Evolutionary conservation across 2,113 vertebrate species (phyloP).

Genomic region (Atherinomorus stipes): DNA sequence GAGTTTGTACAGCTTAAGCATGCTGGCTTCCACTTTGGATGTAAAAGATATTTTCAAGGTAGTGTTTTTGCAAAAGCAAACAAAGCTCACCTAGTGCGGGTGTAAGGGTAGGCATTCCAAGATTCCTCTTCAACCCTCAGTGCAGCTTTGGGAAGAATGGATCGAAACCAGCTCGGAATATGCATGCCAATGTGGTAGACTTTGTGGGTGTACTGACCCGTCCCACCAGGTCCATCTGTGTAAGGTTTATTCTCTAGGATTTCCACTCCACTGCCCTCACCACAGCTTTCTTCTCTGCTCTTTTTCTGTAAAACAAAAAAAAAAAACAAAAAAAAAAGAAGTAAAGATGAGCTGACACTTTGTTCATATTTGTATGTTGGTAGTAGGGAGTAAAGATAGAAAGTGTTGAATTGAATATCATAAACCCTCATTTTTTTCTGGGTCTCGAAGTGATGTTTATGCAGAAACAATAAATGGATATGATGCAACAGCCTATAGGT

Average conservation of each 20-base stretch:
- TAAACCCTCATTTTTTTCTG: not conserved
- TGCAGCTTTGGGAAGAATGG: slow-evolving; percentile 95
- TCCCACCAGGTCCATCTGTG: slow-evolving; percentile 92
- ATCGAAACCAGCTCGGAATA: slow-evolving; percentile 97
- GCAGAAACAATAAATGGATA: not conserved
- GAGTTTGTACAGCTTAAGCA: not conserved
- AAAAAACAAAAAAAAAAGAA: slow-evolving; percentile 1
- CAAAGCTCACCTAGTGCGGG: slow-evolving; percentile 89
- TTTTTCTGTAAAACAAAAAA: slow-evolving; percentile 87
- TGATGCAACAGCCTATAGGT: not conserved
- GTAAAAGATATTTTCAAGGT: slow-evolving; percentile 9
- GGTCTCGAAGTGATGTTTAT: slow-evolving; percentile 4
- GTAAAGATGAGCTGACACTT: not conserved
- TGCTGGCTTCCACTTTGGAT: not conserved
- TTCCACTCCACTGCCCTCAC: slow-evolving; percentile 95
- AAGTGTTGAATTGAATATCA: not conserved
- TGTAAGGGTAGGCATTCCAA: slow-evolving; percentile 97
- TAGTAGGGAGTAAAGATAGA: not conserved
- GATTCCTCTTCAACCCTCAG: slow-evolving; percentile 95
- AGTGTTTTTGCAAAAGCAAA: slow-evolving; percentile 2
- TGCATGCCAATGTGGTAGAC: slow-evolving; percentile 99
- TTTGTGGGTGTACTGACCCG: slow-evolving; percentile 95
- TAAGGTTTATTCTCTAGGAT: slow-evolving; percentile 96
- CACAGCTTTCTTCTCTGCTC: slow-evolving; percentile 93
- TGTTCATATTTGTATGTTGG: slow-evolving; percentile 3